Evolutionary conservation across 2,888 invertebrate species (phyloP), one percentile per base, ranked within the genome.

Genomic region (Phlogophora meticulosa): DNA sequence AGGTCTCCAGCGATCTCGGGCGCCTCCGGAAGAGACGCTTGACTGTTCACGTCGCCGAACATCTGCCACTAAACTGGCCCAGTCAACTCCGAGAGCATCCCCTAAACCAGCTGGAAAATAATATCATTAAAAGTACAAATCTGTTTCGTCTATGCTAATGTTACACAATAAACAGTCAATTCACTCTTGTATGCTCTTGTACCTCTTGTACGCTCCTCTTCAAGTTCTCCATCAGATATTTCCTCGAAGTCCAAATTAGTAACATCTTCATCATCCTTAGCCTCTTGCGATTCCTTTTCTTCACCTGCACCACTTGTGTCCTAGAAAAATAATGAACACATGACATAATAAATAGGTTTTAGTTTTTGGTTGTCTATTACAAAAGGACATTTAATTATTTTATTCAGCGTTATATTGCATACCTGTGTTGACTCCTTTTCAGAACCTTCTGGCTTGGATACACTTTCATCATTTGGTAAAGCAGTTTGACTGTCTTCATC

Each of bases 21-120:
- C 97, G 7, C 96, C 96, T 68, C 94, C 93, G 0, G 90, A 89
- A 1, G 93, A 96, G 9, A 96, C 80, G 32, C 82, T 95, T n/a
- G 91, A 90, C 72, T 96, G 96, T 78, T 94, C 95, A 4, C 95
- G 92, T 13, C 95, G 91, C 40, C 96, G 96, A 7, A 98, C 97
- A 91, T 98, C 98, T 3, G 97, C 97, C 0, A 98, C 97, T 51
- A 99, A 95, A 88, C 98, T 98, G 13, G 98, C 98, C 99, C 99
- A 99, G 92, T 99, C 98, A 1, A 99, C 98, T n/a, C 98, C 98
- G 34, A 99, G 93, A n/a, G 98, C 98, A 92, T 99, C 98, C 7
- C 98, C 98, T 72, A 98, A 96, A 40, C 97, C 97, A 93, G 94
- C 95, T 95, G 72, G 17, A 87, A 84, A 58, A 45, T 38, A 46